These are phyloP conservation scores for Turritopsis dohrnii DNA, from an alignment of 30 jellyfish, hydroid and myxozoan genomes.

Conservation along the genomic window DNA sequence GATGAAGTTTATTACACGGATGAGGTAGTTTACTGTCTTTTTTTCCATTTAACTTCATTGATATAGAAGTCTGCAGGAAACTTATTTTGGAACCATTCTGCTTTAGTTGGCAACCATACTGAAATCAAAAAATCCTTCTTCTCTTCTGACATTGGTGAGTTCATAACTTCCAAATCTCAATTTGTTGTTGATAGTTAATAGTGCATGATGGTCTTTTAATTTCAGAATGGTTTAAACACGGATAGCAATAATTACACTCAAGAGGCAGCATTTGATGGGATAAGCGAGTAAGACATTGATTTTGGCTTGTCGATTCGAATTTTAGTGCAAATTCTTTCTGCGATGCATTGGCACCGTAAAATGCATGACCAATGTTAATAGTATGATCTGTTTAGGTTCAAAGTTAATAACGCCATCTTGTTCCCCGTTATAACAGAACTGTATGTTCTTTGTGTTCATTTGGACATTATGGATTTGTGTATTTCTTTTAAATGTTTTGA, in stretches of 20 bases:
- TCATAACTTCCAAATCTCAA: too few relatives aligned
- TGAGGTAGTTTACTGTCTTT: constrained; percentile 71
- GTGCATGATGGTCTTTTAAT: not conserved
- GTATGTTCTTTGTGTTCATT: constrained; percentile 21
- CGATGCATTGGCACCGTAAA: too few relatives aligned
- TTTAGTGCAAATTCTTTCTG: too few relatives aligned
- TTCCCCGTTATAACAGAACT: constrained; percentile 80
- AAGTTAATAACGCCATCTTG: constrained; percentile 56
- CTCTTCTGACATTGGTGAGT: constrained; percentile 65
- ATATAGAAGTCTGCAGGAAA: too few relatives aligned
- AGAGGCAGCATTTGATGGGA: constrained; percentile 96
- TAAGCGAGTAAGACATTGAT: constrained; percentile 56
- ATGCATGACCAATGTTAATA: too few relatives aligned
- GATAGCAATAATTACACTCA: constrained; percentile 66
- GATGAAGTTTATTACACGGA: constrained; percentile 87
- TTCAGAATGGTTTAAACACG: constrained; percentile 77
- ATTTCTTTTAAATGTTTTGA: not conserved
- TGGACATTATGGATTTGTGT: not conserved
- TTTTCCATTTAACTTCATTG: too few relatives aligned
- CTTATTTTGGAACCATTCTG: too few relatives aligned
- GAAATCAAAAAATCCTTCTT: constrained; percentile 44
- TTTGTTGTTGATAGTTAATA: too few relatives aligned
- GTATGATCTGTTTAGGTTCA: constrained; percentile 63
- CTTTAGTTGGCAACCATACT: constrained; percentile 58
- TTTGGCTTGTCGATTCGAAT: too few relatives aligned